These are phyloP conservation scores for Ricordea florida DNA, from an alignment of 92 coral and sea anemone genomes.

Conservation along the genomic window DNA sequence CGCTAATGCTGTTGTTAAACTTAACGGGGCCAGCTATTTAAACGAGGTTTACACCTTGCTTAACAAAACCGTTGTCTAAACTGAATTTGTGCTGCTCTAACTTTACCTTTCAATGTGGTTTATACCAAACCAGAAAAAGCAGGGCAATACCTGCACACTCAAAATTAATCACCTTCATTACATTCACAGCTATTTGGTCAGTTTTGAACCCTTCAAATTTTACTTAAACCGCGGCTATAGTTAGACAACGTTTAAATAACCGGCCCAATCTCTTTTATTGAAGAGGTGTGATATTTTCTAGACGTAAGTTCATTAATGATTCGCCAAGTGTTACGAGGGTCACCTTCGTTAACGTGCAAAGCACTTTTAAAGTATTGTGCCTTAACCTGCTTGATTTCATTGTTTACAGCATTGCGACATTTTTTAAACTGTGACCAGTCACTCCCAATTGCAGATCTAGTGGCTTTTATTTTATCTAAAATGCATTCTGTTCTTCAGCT, in stretches of 20 bases:
- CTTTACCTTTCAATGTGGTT: too few species aligned
- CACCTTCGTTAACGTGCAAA: constrained; percentile 16
- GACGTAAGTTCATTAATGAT: constrained; percentile 51
- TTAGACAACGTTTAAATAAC: too few species aligned
- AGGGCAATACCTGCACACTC: too few species aligned
- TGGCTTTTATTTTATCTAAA: neutral
- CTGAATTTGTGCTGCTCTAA: too few species aligned
- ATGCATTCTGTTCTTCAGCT: constrained; percentile 16
- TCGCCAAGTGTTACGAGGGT: constrained; percentile 43
- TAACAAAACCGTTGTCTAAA: too few species aligned
- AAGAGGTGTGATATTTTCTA: constrained; percentile 19
- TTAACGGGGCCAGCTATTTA: too few species aligned
- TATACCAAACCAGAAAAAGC: too few species aligned
- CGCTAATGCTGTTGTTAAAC: neutral
- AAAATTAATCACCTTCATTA: too few species aligned
- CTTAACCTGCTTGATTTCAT: constrained; percentile 38
- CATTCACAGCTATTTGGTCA: too few species aligned
- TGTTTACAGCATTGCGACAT: constrained; percentile 37
- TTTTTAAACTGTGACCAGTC: constrained; percentile 41
- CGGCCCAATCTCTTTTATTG: constrained; percentile 42
- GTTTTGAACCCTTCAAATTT: too few species aligned
- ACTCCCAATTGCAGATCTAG: constrained; percentile 6
- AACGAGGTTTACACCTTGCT: too few species aligned
- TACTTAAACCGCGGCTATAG: too few species aligned
- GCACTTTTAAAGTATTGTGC: constrained; percentile 44